Conservation (phyloP, 2,888 invertebrate genomes). For the Antheraea yamamai region DNA sequence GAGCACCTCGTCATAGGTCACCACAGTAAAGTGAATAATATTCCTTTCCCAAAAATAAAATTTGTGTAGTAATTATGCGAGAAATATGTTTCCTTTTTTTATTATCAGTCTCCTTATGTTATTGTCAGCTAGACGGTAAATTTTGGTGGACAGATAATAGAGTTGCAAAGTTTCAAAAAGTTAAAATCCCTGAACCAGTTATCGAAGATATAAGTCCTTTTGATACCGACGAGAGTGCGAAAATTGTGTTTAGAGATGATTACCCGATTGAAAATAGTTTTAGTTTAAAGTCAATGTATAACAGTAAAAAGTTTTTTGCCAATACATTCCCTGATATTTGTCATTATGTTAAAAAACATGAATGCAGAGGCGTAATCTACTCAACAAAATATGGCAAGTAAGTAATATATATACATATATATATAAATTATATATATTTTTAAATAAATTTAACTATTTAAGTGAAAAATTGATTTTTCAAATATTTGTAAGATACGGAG, state of each 20-base stretch:
- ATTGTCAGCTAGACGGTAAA: conserved; percentile 63
- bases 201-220: conserved; percentile 60
- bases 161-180: conserved; percentile 47
- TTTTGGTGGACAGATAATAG: conserved; percentile 73
- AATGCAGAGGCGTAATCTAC: conserved; percentile 61
- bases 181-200: conserved; percentile 47
- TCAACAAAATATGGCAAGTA: conserved; percentile 33
- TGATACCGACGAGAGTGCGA: conserved; percentile 66
- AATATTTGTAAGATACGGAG: too few species aligned
- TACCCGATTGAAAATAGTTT: neutral
- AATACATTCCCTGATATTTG: conserved; percentile 44
- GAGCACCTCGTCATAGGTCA: neutral
- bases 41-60: neutral
- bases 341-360: conserved; percentile 51
- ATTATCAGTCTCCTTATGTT: conserved; percentile 42
- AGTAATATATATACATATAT: conserved; percentile 22
- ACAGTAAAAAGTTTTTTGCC: neutral
- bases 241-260: conserved; percentile 56
- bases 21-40: neutral
- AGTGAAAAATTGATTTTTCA: too few species aligned
- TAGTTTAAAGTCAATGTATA: conserved; percentile 8
- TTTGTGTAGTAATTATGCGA: conserved; percentile 44
- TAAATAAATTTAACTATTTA: too few species aligned
- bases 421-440: too few species aligned
- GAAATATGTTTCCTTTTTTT: conserved; percentile 40